Evolutionary conservation across 2,888 invertebrate species (phyloP).

Genomic region (Epirrita christyi): DNA sequence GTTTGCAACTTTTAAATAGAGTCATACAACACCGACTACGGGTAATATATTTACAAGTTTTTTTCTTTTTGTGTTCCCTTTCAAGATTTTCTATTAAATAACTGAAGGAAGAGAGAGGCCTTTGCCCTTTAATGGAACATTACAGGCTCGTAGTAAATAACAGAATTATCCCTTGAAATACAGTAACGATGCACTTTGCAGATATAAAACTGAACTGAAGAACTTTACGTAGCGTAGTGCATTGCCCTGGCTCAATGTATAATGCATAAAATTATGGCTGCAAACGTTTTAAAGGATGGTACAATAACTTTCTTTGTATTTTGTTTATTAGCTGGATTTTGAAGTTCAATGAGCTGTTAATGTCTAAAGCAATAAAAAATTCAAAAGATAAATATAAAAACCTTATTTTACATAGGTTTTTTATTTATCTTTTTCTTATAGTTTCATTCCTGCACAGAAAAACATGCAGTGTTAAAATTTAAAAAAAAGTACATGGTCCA

Average conservation of each 20-base stretch:
- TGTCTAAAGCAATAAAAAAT: not conserved
- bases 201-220: not conserved
- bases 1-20: too few species aligned
- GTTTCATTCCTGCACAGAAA: too few species aligned
- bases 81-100: too few species aligned
- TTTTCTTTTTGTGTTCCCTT: too few species aligned
- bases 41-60: too few species aligned
- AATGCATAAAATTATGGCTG: slow-evolving; percentile 24
- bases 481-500: too few species aligned
- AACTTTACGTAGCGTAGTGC: slow-evolving; percentile 5
- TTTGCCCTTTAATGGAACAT: too few species aligned
- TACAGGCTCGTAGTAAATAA: not conserved
- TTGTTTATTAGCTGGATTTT: slow-evolving; percentile 16
- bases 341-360: slow-evolving; percentile 5
- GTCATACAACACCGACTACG: too few species aligned
- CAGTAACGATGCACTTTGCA: slow-evolving; percentile 4
- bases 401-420: too few species aligned
- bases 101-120: too few species aligned
- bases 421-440: too few species aligned
- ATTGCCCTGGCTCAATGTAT: slow-evolving; percentile 19
- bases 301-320: slow-evolving; percentile 15
- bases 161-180: not conserved
- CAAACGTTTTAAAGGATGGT: slow-evolving; percentile 11
- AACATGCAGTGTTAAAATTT: too few species aligned
- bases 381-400: not conserved